Evolutionary conservation across 2,113 vertebrate species (phyloP).

Genomic region (Bujurquina vittata): DNA sequence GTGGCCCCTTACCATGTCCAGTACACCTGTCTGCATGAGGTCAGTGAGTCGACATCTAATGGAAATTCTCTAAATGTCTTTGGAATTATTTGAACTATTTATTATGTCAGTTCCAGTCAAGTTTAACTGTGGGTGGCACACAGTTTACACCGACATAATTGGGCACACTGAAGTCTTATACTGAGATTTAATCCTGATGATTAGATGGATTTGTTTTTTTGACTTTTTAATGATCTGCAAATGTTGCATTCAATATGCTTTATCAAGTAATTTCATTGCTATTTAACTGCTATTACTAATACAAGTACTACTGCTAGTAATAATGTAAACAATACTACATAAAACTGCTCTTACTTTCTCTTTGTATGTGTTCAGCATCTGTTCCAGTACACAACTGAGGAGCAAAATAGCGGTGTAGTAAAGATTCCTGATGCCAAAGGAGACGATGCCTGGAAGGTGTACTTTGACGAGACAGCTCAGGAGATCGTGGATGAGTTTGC

Average conservation of each 20-base stretch:
- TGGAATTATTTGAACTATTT: slow-evolving; percentile 13
- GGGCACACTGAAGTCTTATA: background rate
- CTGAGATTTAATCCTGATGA: background rate
- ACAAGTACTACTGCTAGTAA: background rate
- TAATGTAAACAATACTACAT: background rate
- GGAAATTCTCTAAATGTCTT: background rate
- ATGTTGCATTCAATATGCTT: background rate
- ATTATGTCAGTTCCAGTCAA: background rate
- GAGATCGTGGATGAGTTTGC: slow-evolving; percentile 98
- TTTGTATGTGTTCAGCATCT: slow-evolving; percentile 84
- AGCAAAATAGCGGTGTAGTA: slow-evolving; percentile 92
- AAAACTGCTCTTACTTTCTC: background rate
- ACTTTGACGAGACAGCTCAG: slow-evolving; percentile 96
- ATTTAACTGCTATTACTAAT: background rate
- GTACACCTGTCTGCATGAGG: slow-evolving; percentile 98
- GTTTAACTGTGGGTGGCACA: background rate
- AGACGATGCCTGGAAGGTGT: slow-evolving; percentile 98
- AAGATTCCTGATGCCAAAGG: slow-evolving; percentile 97
- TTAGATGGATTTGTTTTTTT: background rate
- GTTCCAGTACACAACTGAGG: slow-evolving; percentile 95
- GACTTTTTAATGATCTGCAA: background rate
- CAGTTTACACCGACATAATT: background rate
- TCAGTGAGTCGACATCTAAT: slow-evolving; percentile 63
- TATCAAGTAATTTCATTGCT: background rate
- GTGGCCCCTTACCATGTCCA: slow-evolving; percentile 97